Percentiles rank a stretch among this genome's conserved stretches.
These are phyloP conservation scores for Spodoptera litura DNA, from an alignment of 1,140 invertebrate genomes.

Conservation along the genomic window DNA sequence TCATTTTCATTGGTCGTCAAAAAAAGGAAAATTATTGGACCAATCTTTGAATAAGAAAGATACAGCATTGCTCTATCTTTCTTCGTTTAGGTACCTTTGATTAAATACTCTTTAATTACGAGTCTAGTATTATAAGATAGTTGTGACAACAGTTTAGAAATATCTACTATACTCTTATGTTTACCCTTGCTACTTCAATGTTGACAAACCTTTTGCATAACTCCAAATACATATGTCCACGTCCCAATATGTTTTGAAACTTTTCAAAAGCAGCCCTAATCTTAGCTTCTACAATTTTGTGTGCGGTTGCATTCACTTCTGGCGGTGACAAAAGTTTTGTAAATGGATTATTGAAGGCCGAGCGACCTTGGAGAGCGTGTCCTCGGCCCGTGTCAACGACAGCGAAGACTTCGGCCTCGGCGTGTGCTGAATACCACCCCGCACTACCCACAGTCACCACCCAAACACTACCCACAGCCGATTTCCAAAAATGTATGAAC, in stretches of 20 bases:
- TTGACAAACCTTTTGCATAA: background rate
- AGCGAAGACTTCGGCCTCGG: conserved; percentile 63
- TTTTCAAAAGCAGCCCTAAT: background rate
- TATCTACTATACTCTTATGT: too few species aligned
- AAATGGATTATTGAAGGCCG: conserved; percentile 54
- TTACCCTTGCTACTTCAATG: background rate
- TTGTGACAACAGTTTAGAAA: too few species aligned
- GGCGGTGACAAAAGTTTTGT: conserved; percentile 35
- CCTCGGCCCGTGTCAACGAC: conserved; percentile 80
- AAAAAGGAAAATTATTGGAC: too few species aligned
- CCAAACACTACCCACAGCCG: conserved; percentile 14
- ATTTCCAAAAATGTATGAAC: conserved; percentile 15
- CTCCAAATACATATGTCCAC: background rate
- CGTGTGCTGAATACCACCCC: conserved; percentile 60
- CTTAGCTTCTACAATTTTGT: background rate
- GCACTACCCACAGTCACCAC: conserved; percentile 36
- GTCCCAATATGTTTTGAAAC: background rate
- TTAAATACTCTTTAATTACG: too few species aligned
- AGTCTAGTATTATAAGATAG: too few species aligned
- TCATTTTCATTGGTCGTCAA: too few species aligned
- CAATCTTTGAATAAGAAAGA: background rate
- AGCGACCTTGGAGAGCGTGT: conserved; percentile 76
- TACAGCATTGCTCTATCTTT: background rate
- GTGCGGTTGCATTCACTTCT: conserved; percentile 42
- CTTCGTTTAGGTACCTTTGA: too few species aligned